These are phyloP conservation scores for Melanaphis sacchari DNA, from an alignment of 1,140 invertebrate species.

Conservation along the genomic window DNA sequence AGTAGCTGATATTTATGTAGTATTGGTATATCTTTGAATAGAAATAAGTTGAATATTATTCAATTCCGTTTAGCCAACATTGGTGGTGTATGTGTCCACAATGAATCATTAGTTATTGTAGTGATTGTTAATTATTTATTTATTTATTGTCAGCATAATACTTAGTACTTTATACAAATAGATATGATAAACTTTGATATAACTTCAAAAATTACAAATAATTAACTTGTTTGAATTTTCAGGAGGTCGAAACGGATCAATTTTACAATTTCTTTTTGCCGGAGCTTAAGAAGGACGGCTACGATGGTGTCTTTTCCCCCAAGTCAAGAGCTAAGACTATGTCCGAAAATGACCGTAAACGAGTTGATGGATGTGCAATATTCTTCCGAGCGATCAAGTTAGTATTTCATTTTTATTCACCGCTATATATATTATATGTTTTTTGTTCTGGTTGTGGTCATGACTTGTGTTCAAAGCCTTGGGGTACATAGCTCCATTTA, in stretches of 20 bases:
- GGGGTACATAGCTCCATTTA: neutral
- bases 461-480: slow-evolving; percentile 36
- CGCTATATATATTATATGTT: neutral
- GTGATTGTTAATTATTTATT: neutral
- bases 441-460: slow-evolving; percentile 39
- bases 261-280: slow-evolving; percentile 97
- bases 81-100: neutral
- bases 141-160: neutral
- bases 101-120: neutral
- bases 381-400: slow-evolving; percentile 95
- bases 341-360: slow-evolving; percentile 94
- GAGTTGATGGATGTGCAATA: slow-evolving; percentile 99
- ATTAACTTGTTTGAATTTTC: slow-evolving; percentile 60
- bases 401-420: slow-evolving; percentile 64
- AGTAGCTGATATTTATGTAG: neutral
- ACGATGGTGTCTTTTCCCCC: slow-evolving; percentile 98
- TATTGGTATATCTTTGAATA: neutral
- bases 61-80: neutral
- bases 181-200: neutral
- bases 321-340: slow-evolving; percentile 99
- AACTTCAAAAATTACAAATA: neutral
- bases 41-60: neutral
- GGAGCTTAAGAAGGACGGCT: slow-evolving; percentile 90
- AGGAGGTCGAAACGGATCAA: slow-evolving; percentile 99
- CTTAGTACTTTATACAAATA: neutral